These are phyloP conservation scores for Artibeus jamaicensis DNA, from an alignment of 2,797 vertebrate species.

Conservation along the genomic window DNA sequence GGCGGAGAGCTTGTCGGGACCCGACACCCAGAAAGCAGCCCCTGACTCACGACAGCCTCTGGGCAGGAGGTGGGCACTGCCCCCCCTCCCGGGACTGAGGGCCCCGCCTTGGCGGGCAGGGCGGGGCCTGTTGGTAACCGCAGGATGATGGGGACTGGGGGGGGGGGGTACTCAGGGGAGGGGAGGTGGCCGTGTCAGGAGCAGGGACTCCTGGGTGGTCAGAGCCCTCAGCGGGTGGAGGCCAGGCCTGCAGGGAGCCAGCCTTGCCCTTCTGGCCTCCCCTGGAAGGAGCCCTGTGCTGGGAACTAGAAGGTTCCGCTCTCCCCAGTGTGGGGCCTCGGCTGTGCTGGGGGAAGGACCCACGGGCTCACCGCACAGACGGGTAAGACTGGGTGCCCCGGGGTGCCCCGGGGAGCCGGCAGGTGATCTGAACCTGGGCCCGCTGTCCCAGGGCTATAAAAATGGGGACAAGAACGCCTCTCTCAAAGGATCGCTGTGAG, in stretches of 20 bases:
- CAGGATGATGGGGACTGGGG: neutral
- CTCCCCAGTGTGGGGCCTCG: neutral
- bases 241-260: accelerated
- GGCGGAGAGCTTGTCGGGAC: neutral
- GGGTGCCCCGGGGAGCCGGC: neutral
- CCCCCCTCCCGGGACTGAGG: neutral
- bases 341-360: neutral
- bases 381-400: neutral
- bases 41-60: neutral
- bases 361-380: accelerated
- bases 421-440: too few species aligned
- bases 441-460: neutral
- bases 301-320: neutral
- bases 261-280: neutral
- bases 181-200: neutral
- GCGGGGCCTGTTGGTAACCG: neutral
- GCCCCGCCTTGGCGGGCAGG: too few species aligned
- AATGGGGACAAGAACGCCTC: neutral
- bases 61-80: neutral
- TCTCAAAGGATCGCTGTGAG: neutral
- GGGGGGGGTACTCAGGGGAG: neutral
- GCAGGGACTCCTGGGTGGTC: too few species aligned
- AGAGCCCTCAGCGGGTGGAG: neutral
- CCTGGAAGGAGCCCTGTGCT: too few species aligned
- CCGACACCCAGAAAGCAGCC: neutral